A percentile compares a stretch with the other conserved stretches of the same genome.
phyloP scores from a whole-genome alignment of 2,113 vertebrate species.

The Heterotis niloticus region DNA sequence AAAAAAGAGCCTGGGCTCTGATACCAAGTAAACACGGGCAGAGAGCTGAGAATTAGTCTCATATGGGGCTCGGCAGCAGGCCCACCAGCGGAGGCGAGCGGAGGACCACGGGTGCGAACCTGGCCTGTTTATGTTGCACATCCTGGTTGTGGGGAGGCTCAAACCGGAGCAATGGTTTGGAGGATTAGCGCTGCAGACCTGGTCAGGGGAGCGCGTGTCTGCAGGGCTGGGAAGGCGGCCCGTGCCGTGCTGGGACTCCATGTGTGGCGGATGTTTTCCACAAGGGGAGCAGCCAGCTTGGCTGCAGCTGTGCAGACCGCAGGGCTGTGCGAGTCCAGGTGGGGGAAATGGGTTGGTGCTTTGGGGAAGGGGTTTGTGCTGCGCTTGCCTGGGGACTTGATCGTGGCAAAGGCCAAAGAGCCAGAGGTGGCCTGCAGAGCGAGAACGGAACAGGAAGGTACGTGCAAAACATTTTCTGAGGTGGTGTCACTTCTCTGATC shows the following conservation, averaged over 20 bases:
- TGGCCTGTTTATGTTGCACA: slow-evolving; percentile 58
- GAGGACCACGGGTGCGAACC: slow-evolving; percentile 43
- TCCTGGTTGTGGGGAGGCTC: slow-evolving; percentile 55
- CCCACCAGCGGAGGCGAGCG: slow-evolving; percentile 32
- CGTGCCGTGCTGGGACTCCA: slow-evolving; percentile 64
- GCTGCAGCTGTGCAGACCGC: slow-evolving; percentile 70
- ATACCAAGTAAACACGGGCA: slow-evolving; percentile 47
- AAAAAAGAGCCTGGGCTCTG: background rate
- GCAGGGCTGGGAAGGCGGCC: slow-evolving; percentile 35
- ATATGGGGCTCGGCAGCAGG: slow-evolving; percentile 55
- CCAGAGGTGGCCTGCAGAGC: slow-evolving; percentile 68
- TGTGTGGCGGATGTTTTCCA: slow-evolving; percentile 89
- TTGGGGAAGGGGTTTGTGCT: slow-evolving; percentile 42
- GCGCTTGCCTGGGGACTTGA: slow-evolving; percentile 42
- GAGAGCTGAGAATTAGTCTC: slow-evolving; percentile 61
- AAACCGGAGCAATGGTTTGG: slow-evolving; percentile 83
- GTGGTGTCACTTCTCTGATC: slow-evolving; percentile 69
- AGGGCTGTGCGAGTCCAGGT: slow-evolving; percentile 66
- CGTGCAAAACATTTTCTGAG: slow-evolving; percentile 68
- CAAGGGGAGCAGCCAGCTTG: slow-evolving; percentile 79
- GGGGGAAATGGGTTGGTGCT: slow-evolving; percentile 40
- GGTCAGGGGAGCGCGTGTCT: slow-evolving; percentile 46
- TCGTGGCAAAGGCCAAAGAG: slow-evolving; percentile 74
- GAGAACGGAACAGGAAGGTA: slow-evolving; percentile 72
- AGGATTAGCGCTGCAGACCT: slow-evolving; percentile 70